Evolutionary conservation across 2,113 vertebrate species (phyloP).

Genomic region (Lasiurus borealis): DNA sequence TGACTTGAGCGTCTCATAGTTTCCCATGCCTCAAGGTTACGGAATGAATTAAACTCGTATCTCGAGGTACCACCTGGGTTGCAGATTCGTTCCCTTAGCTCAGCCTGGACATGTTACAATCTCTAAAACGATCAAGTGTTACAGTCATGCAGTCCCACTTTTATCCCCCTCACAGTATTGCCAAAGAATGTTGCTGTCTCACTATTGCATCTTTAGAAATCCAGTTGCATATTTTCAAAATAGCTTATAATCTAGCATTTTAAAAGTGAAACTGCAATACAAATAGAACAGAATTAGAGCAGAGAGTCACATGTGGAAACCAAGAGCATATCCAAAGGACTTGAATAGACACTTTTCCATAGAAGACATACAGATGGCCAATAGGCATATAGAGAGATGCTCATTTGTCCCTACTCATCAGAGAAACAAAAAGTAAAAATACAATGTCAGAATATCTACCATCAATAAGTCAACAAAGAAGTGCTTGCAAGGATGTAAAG

Average conservation of each 20-base stretch:
- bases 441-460: neutral
- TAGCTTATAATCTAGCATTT: neutral
- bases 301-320: neutral
- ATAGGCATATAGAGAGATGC: neutral
- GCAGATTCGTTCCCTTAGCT: too few relatives aligned
- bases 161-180: neutral
- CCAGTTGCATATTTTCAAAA: neutral
- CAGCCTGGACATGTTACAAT: neutral
- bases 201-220: neutral
- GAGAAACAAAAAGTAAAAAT: neutral
- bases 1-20: too few relatives aligned
- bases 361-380: neutral
- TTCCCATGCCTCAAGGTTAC: too few relatives aligned
- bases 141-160: neutral
- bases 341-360: neutral
- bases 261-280: neutral
- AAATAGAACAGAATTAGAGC: neutral
- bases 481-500: neutral
- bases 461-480: neutral
- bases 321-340: neutral
- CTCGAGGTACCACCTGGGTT: too few relatives aligned
- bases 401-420: neutral
- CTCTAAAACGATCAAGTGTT: neutral
- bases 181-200: neutral
- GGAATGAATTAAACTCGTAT: too few relatives aligned